Conservation (phyloP, 2,888 invertebrate genomes). For the Sipha maydis region DNA sequence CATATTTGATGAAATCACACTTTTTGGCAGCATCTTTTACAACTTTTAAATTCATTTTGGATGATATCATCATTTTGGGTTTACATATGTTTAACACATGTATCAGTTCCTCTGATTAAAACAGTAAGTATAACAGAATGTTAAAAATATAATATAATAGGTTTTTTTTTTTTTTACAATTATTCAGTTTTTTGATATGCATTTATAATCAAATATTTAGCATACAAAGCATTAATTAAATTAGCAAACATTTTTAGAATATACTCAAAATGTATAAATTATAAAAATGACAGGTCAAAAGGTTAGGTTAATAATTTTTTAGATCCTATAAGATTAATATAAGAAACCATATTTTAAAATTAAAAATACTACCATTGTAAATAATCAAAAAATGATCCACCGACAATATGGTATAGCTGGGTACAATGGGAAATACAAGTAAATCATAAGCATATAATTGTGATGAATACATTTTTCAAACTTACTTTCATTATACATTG, state of each 20-base stretch:
- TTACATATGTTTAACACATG: conserved; percentile 33
- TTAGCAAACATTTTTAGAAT: background rate
- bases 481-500: conserved; percentile 73
- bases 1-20: conserved; percentile 13
- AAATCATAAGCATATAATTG: background rate
- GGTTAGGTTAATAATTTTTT: background rate
- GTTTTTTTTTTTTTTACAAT: background rate
- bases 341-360: background rate
- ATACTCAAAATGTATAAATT: conserved; percentile 4
- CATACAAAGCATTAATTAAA: background rate
- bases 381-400: background rate
- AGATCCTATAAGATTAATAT: background rate
- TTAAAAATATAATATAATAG: conserved; percentile 59
- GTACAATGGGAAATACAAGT: background rate
- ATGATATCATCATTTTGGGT: conserved; percentile 40
- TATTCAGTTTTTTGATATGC: background rate
- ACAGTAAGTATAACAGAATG: conserved; percentile 76
- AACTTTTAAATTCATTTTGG: background rate
- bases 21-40: background rate
- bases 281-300: background rate
- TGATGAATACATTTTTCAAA: conserved; percentile 8
- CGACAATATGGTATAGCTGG: background rate
- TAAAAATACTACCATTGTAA: background rate
- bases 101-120: conserved; percentile 64
- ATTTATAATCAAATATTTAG: background rate